Evolutionary conservation across 2,888 invertebrate genomes (phyloP).

Genomic region (Lymantria monacha): DNA sequence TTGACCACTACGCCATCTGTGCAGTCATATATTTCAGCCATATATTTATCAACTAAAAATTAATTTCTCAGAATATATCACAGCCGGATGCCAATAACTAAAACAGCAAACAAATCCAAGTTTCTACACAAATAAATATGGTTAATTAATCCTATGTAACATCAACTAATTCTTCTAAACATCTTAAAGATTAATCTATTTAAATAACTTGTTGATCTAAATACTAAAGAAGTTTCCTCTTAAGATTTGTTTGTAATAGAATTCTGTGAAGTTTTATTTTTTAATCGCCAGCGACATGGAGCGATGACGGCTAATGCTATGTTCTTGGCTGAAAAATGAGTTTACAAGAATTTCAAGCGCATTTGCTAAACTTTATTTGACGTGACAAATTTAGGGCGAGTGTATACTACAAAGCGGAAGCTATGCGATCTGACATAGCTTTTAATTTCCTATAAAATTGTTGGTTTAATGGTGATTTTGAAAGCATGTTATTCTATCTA

Average conservation of each 20-base stretch:
- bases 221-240: slow-evolving; percentile 26
- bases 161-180: slow-evolving; percentile 24
- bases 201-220: slow-evolving; percentile 21
- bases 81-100: neutral
- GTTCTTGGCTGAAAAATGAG: slow-evolving; percentile 48
- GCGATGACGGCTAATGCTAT: slow-evolving; percentile 26
- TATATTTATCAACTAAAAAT: no score
- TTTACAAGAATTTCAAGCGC: slow-evolving; percentile 50
- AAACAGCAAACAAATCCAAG: neutral
- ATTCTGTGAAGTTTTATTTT: slow-evolving; percentile 39
- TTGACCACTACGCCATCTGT: no score
- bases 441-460: slow-evolving; percentile 1
- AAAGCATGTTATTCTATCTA: neutral
- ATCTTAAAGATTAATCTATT: slow-evolving; percentile 23
- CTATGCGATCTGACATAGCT: slow-evolving; percentile 9
- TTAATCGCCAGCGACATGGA: slow-evolving; percentile 31
- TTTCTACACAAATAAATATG: slow-evolving; percentile 4
- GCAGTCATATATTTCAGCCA: no score
- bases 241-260: slow-evolving; percentile 20
- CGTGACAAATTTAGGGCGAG: slow-evolving; percentile 14
- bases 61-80: no score
- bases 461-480: slow-evolving; percentile 1
- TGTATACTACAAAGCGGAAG: slow-evolving; percentile 7
- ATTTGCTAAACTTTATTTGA: slow-evolving; percentile 18
- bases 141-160: slow-evolving; percentile 12